Evolutionary conservation across 2,113 vertebrate genomes (phyloP).

Genomic region (Sturnus vulgaris): DNA sequence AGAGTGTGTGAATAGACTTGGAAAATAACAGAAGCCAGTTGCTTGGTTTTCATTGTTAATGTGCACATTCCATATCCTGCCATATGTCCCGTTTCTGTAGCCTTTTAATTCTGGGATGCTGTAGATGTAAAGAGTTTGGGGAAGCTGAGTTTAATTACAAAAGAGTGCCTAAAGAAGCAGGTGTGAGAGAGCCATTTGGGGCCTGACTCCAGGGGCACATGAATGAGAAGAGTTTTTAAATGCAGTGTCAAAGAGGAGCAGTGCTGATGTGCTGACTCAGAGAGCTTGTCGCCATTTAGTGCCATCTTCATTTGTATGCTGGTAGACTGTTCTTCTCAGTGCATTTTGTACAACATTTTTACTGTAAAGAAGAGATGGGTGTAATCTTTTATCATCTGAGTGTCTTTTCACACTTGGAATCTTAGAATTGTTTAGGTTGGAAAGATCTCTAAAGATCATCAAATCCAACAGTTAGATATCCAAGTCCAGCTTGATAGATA

Average conservation of each 20-base stretch:
- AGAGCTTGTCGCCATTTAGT: background rate
- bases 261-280: background rate
- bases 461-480: background rate
- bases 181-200: background rate
- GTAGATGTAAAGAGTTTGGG: background rate
- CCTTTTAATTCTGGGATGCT: background rate
- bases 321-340: background rate
- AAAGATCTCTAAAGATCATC: background rate
- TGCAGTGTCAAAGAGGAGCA: background rate
- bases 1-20: background rate
- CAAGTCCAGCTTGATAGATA: background rate
- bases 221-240: background rate
- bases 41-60: background rate
- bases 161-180: background rate
- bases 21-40: background rate
- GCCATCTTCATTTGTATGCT: background rate
- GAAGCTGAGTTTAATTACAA: background rate
- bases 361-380: background rate
- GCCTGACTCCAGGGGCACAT: background rate
- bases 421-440: background rate
- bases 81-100: background rate
- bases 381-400: background rate
- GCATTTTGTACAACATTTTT: background rate
- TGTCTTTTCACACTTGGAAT: background rate
- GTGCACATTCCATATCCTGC: background rate